Percentiles rank a stretch among this genome's conserved stretches.
phyloP scores from a whole-genome alignment of 2,797 vertebrate species.

The Amphiprion clarkii region DNA sequence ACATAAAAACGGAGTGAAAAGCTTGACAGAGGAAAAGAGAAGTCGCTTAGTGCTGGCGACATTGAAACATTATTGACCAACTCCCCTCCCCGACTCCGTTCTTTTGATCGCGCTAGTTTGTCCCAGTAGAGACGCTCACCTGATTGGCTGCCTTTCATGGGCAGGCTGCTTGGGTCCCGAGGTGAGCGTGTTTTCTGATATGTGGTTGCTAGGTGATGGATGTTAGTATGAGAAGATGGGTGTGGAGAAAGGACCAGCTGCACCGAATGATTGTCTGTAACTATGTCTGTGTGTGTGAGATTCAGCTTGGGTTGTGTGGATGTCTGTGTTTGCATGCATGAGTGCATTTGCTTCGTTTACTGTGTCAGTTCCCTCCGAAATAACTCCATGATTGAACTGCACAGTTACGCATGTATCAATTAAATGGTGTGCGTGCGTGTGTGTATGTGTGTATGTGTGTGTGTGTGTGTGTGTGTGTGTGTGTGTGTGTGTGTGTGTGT shows the following conservation, averaged over 20 bases:
- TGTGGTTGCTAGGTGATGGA: slow-evolving; percentile 80
- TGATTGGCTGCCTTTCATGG: slow-evolving; percentile 77
- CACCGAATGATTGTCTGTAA: slow-evolving; percentile 43
- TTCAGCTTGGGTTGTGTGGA: slow-evolving; percentile 4
- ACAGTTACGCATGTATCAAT: slow-evolving; percentile 49
- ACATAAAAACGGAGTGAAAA: slow-evolving; percentile 46
- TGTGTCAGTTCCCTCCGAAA: slow-evolving; percentile 33
- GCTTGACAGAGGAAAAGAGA: slow-evolving; percentile 46
- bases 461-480: slow-evolving; percentile 5
- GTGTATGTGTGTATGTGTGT: slow-evolving; percentile 3
- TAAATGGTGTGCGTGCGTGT: slow-evolving; percentile 19
- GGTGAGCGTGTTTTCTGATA: slow-evolving; percentile 71
- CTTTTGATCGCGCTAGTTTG: slow-evolving; percentile 67
- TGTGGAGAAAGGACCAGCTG: slow-evolving; percentile 66
- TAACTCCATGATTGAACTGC: slow-evolving; percentile 39
- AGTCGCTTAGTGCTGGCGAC: slow-evolving; percentile 28
- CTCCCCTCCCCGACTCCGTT: slow-evolving; percentile 13
- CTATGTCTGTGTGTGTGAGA: slow-evolving; percentile 16
- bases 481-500: slow-evolving; percentile 6
- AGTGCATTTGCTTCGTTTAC: slow-evolving; percentile 20
- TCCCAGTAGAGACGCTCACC: slow-evolving; percentile 76
- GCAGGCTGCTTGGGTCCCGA: slow-evolving; percentile 57
- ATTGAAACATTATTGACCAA: slow-evolving; percentile 58
- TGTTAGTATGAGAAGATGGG: slow-evolving; percentile 58
- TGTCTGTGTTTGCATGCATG: slow-evolving; percentile 18